A percentile compares a stretch with the other conserved stretches of the same genome.
phyloP scores from a whole-genome alignment of 2,888 invertebrate species.

The Cerceris rybyensis region DNA sequence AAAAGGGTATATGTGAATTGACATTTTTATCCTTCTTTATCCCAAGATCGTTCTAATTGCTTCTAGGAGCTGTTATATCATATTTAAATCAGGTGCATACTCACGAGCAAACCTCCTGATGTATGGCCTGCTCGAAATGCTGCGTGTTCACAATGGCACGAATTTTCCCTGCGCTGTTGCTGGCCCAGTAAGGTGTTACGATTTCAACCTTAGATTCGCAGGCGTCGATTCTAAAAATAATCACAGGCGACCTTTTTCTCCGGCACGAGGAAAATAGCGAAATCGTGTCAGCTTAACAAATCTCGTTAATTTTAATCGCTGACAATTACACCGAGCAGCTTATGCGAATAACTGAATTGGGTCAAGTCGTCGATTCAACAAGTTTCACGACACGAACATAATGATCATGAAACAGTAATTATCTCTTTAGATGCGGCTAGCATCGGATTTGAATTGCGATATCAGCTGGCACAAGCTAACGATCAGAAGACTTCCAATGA shows the following conservation, averaged over 20 bases:
- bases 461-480: no score
- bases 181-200: constrained; percentile 96
- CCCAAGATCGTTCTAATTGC: no score
- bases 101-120: constrained; percentile 97
- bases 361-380: no score
- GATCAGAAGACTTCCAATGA: no score
- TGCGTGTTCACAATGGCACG: constrained; percentile 96
- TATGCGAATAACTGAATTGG: no score
- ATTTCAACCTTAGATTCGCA: constrained; percentile 96
- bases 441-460: no score
- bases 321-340: neutral
- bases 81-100: constrained; percentile 74
- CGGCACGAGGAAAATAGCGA: neutral
- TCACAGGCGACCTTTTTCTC: neutral
- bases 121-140: constrained; percentile 97
- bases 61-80: neutral
- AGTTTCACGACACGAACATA: no score
- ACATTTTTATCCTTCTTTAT: no score
- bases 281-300: neutral
- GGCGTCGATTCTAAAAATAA: constrained; percentile 88
- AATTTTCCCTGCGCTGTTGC: constrained; percentile 95
- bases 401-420: no score
- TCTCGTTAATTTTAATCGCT: neutral
- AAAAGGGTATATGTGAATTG: no score
- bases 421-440: no score